Evolutionary conservation across 2,888 invertebrate species (phyloP).

Genomic region (Perithous albicinctus): DNA sequence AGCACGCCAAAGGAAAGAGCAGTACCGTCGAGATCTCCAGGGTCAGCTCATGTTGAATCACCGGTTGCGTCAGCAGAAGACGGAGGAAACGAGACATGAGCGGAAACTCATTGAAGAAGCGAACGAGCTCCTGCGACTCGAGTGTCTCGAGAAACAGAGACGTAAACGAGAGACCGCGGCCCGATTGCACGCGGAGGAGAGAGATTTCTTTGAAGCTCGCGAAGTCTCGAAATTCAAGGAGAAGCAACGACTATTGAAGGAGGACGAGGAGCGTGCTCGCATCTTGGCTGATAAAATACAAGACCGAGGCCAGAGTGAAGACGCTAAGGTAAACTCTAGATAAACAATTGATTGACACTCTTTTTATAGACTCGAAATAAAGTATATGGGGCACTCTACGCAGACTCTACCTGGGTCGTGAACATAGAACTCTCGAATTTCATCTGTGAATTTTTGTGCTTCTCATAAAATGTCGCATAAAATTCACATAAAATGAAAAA

Average conservation of each 20-base stretch:
- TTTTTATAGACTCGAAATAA: neutral
- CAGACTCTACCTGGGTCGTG: too few relatives aligned
- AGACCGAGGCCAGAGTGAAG: constrained; percentile 13
- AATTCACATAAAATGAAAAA: too few relatives aligned
- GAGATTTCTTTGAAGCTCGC: constrained; percentile 67
- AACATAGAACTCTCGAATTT: too few relatives aligned
- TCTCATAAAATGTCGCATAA: too few relatives aligned
- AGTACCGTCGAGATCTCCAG: constrained; percentile 68
- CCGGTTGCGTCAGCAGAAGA: constrained; percentile 63
- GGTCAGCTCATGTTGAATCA: constrained; percentile 71
- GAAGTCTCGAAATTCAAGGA: constrained; percentile 70
- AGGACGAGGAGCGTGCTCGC: constrained; percentile 64
- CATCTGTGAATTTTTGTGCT: too few relatives aligned
- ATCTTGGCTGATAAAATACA: constrained; percentile 59
- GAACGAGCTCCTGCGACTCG: constrained; percentile 52
- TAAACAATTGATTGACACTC: neutral
- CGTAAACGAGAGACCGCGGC: constrained; percentile 53
- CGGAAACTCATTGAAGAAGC: constrained; percentile 70
- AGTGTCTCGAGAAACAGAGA: constrained; percentile 59
- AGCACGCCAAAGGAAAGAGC: constrained; percentile 39
- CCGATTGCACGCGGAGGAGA: constrained; percentile 65
- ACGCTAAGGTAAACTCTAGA: constrained; percentile 44
- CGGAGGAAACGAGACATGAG: constrained; percentile 72
- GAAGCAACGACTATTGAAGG: constrained; percentile 63
- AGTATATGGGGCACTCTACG: too few relatives aligned